Conservation (phyloP, 2,888 invertebrate species). For the Leptinotarsa tumamoca region DNA sequence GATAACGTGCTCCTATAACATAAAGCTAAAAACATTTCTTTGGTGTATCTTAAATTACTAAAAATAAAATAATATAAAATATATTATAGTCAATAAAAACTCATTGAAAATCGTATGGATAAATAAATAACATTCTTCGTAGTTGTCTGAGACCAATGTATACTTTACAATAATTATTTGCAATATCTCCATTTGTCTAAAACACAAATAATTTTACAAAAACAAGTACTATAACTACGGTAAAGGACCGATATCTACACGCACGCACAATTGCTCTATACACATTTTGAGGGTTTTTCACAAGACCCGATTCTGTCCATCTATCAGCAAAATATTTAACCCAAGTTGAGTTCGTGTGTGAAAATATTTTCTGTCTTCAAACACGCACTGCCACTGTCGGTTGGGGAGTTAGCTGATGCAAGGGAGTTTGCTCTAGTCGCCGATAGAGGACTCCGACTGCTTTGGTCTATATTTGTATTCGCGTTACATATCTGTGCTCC, state of each 20-base stretch:
- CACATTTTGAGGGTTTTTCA: conserved; percentile 33
- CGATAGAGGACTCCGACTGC: conserved; percentile 77
- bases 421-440: conserved; percentile 79
- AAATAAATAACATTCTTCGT: conserved; percentile 63
- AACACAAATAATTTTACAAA: conserved; percentile 48
- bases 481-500: conserved; percentile 51
- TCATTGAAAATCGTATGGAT: conserved; percentile 58
- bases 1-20: conserved; percentile 44
- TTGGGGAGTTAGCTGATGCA: conserved; percentile 78
- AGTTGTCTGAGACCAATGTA: conserved; percentile 64
- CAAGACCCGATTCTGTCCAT: conserved; percentile 38
- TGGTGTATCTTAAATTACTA: conserved; percentile 65
- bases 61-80: conserved; percentile 64
- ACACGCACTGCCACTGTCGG: conserved; percentile 75
- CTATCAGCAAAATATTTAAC: conserved; percentile 38
- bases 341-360: conserved; percentile 62
- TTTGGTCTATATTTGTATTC: conserved; percentile 61
- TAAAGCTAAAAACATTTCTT: conserved; percentile 63
- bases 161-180: conserved; percentile 49
- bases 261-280: conserved; percentile 44
- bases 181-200: conserved; percentile 43
- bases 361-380: conserved; percentile 72
- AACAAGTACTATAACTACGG: conserved; percentile 47
- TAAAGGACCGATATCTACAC: conserved; percentile 52
- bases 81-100: conserved; percentile 58